Conservation (phyloP, 2,113 vertebrate genomes). For the Calypte anna region DNA sequence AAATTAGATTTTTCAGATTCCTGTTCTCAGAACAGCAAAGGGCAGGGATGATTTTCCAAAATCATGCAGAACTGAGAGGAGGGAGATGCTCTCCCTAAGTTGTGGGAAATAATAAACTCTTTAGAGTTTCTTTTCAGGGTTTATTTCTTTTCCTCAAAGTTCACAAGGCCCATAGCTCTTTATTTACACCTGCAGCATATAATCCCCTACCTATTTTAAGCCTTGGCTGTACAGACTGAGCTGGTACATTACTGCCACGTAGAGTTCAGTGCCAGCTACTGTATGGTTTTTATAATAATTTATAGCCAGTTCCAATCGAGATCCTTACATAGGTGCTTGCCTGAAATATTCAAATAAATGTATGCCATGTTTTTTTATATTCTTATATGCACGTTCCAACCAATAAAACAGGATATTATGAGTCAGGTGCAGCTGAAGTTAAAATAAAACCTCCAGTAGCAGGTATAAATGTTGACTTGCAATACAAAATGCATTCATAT, state of each 20-base stretch:
- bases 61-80: neutral
- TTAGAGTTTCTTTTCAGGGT: neutral
- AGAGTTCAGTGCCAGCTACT: constrained; percentile 51
- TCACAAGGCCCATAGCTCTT: neutral
- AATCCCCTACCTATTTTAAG: constrained; percentile 31
- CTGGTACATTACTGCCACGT: constrained; percentile 12
- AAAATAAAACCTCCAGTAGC: neutral
- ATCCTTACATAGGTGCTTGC: neutral
- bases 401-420: neutral
- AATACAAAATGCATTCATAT: neutral
- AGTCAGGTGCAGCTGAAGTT: neutral
- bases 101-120: neutral
- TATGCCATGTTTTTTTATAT: neutral
- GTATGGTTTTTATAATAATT: neutral
- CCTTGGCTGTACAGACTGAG: neutral
- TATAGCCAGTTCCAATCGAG: neutral
- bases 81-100: neutral
- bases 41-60: neutral
- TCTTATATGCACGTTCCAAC: neutral
- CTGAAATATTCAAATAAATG: neutral
- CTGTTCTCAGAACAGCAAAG: neutral
- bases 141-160: neutral
- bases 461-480: neutral
- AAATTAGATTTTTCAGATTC: neutral
- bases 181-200: constrained; percentile 9